phyloP scores from a whole-genome alignment of 2,113 vertebrate species.

The Saccopteryx bilineata region DNA sequence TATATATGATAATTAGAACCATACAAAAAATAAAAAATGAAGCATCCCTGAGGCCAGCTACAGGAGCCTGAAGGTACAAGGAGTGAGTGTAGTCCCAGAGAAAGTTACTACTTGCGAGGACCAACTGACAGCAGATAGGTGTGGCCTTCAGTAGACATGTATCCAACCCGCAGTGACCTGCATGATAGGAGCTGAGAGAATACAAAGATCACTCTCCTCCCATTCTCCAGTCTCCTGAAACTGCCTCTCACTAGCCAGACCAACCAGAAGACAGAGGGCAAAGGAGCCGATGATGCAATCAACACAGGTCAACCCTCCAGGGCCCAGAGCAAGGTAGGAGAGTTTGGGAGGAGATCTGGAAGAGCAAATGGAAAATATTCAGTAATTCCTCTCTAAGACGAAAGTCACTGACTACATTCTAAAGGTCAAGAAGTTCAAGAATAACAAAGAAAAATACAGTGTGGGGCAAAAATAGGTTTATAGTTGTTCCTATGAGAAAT shows the following conservation, averaged over 20 bases:
- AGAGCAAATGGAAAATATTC: not conserved
- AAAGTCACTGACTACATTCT: not conserved
- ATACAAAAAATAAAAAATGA: not conserved
- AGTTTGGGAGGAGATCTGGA: not conserved
- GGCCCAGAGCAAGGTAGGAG: not conserved
- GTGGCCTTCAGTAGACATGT: not conserved
- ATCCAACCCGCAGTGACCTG: not conserved
- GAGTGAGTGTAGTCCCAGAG: not conserved
- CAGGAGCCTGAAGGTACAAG: not conserved
- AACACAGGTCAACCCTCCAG: rapidly evolving
- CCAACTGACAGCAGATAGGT: not conserved
- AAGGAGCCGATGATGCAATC: not conserved
- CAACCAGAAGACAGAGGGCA: not conserved
- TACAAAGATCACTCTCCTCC: not conserved
- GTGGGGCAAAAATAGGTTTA: no score
- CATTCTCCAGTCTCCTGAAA: not conserved
- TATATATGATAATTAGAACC: not conserved
- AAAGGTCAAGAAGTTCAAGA: conserved; percentile 28
- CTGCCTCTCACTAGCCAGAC: not conserved
- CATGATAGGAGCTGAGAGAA: not conserved
- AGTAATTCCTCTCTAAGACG: not conserved
- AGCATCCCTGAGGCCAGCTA: not conserved
- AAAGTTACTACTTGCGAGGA: not conserved
- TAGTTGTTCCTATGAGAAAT: no score
- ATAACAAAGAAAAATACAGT: not conserved